Percentiles rank a stretch among this genome's conserved stretches.
These are phyloP conservation scores for Lottia scabra DNA, from an alignment of 2,888 invertebrate genomes.

Conservation along the genomic window DNA sequence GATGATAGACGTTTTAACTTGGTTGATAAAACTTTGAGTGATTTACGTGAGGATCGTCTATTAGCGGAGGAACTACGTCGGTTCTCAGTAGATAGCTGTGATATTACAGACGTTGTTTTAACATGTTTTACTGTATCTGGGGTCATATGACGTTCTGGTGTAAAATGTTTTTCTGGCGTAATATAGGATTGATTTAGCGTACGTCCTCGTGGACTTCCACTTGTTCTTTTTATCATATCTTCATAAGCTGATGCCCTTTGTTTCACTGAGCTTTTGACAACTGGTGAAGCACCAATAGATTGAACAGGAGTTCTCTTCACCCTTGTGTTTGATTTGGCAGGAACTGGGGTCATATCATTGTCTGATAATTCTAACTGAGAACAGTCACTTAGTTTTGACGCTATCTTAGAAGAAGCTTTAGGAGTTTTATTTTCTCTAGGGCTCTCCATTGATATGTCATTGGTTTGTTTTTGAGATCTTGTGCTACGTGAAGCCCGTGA, in stretches of 20 bases:
- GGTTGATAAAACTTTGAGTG: conserved; percentile 11
- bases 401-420: background rate
- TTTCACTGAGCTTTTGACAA: conserved; percentile 28
- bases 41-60: conserved; percentile 9
- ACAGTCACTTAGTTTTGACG: background rate
- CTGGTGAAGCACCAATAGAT: background rate
- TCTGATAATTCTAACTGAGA: conserved; percentile 1
- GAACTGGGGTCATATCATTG: background rate
- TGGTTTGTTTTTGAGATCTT: background rate
- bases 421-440: background rate
- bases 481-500: background rate
- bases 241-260: conserved; percentile 43
- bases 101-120: conserved; percentile 2
- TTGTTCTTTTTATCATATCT: conserved; percentile 33
- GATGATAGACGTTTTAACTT: background rate
- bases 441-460: background rate
- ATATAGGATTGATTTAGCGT: background rate
- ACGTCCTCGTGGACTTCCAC: conserved; percentile 16
- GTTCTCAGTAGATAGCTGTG: conserved; percentile 1
- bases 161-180: background rate
- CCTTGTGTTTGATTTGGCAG: background rate
- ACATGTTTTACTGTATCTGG: conserved; percentile 6
- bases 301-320: background rate
- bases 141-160: conserved; percentile 15
- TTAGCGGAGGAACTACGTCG: background rate